Conservation (phyloP, 2,113 vertebrate genomes). For the Daphoenositta chrysoptera region DNA sequence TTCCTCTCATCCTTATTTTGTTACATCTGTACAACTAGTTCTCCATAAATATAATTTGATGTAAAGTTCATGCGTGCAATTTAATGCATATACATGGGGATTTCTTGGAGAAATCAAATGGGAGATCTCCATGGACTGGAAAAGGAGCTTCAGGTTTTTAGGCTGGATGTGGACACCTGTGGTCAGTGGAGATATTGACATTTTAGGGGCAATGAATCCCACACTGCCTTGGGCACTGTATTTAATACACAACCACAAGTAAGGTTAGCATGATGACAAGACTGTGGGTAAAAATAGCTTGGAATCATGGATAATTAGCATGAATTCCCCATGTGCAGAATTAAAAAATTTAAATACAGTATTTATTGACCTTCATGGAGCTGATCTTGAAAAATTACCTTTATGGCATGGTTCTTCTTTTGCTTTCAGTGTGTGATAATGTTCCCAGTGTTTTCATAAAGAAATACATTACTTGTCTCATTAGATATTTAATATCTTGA, state of each 20-base stretch:
- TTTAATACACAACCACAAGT: background rate
- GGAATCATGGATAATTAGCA: background rate
- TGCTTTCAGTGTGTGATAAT: background rate
- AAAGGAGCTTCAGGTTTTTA: background rate
- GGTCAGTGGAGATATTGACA: background rate
- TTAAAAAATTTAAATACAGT: background rate
- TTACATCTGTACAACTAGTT: background rate
- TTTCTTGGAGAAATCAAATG: background rate
- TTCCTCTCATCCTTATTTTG: background rate
- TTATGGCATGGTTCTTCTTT: background rate
- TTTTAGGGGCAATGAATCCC: background rate
- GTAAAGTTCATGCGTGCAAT: background rate
- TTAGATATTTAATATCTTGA: background rate
- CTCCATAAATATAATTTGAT: background rate
- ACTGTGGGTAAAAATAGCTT: background rate
- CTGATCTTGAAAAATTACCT: background rate
- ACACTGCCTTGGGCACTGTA: background rate
- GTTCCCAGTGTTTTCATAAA: background rate
- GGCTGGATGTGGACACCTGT: background rate
- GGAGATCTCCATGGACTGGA: background rate
- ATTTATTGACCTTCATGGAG: background rate
- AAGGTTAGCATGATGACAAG: background rate
- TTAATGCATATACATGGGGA: background rate
- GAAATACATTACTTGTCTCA: background rate
- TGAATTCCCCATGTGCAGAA: background rate